Evolutionary conservation across 2,888 invertebrate species (phyloP).

Genomic region (Mamestra brassicae): DNA sequence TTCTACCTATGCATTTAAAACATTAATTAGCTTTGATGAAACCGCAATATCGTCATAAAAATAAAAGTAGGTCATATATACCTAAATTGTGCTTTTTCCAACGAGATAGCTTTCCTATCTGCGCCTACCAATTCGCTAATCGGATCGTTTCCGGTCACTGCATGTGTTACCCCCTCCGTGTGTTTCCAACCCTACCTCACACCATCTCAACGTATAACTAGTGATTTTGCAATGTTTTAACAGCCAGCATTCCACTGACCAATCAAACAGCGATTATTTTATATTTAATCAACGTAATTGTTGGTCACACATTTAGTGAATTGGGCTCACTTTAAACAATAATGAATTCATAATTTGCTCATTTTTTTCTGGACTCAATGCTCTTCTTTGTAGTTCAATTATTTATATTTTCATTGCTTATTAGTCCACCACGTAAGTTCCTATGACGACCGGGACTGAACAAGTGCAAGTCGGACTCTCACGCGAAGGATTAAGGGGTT

Average conservation of each 20-base stretch:
- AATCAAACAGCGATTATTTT: constrained; percentile 34
- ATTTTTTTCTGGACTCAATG: constrained; percentile 7
- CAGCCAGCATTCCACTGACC: neutral
- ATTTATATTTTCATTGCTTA: no score
- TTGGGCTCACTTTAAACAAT: constrained; percentile 24
- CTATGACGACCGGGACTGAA: neutral
- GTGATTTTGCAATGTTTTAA: constrained; percentile 30
- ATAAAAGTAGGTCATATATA: constrained; percentile 16
- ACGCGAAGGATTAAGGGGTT: no score
- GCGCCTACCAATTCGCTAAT: constrained; percentile 58
- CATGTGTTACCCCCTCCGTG: constrained; percentile 20
- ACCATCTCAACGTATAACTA: constrained; percentile 13
- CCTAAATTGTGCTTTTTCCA: constrained; percentile 7
- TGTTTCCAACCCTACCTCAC: constrained; percentile 26
- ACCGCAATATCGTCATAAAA: neutral
- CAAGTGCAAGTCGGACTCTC: no score
- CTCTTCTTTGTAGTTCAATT: neutral
- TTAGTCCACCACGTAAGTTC: neutral
- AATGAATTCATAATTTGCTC: constrained; percentile 11
- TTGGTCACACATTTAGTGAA: constrained; percentile 24
- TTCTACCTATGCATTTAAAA: neutral
- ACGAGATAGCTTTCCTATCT: constrained; percentile 43
- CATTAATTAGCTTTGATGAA: neutral
- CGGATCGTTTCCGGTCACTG: constrained; percentile 63
- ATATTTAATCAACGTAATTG: constrained; percentile 53